Base-by-base conservation (phyloP, 2,888 invertebrate species). In the Acrocera orbiculus region DNA sequence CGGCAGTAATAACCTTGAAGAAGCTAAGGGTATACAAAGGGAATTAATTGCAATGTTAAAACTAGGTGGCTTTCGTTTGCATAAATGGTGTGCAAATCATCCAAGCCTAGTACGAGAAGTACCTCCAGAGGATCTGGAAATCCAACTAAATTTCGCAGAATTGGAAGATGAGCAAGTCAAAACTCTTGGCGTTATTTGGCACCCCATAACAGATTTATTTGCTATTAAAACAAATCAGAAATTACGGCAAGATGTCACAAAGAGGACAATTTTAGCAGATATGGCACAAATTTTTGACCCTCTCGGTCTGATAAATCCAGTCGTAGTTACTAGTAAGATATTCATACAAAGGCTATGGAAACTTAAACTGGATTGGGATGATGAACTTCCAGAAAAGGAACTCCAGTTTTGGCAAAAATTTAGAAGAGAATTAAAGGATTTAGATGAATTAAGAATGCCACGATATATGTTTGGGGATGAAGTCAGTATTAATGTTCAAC, bases 311-410 rank as follows among this genome's bases (percentile, higher is more conserved):
- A 4, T 39, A 2, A 14, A 30, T 9, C 37, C 40, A 4, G n/a
- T 28, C 3, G 27, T 27, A 3, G 23, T 32, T 10, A 29, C n/a
- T 3, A 32, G 20, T 1, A 38, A 38, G 15, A 34, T 40, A 13
- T 17, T 36, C 4, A 20, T 40, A 19, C 36, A 38, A 15, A 24
- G 34, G 4, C n/a, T 37, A 16, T 40, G 36, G 40, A 7, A 14
- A 11, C 11, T n/a, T 1, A 16, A 30, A 17, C 5, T 25, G 10
- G 28, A 35, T 15, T 40, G 36, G 38, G 38, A 40, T 24, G 36
- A 31, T 6, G 16, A 10, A 4, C 8, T 38, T 2, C 22, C 29
- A 10, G 10, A n/a, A n/a, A n/a, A n/a, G n/a, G n/a, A n/a, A n/a
- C n/a, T n/a, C n/a, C 22, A 22, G n/a, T n/a, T n/a, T n/a, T n/a